phyloP scores from a whole-genome alignment of 2,797 vertebrate genomes.

The Harpagifer antarcticus region DNA sequence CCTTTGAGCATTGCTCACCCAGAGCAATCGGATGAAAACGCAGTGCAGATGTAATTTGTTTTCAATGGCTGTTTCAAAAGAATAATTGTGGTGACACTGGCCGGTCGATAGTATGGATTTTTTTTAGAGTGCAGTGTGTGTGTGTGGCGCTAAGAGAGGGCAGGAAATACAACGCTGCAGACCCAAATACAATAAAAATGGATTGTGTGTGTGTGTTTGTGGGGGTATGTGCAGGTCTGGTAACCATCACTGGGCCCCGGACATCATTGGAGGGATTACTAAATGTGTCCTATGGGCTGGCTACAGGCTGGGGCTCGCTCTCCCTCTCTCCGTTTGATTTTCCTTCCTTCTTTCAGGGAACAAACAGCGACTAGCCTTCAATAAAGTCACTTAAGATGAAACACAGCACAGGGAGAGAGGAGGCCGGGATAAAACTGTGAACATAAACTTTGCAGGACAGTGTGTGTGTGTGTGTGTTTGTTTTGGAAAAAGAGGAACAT shows the following conservation, averaged over 20 bases:
- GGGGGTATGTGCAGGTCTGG: constrained; percentile 92
- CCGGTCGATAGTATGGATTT: constrained; percentile 99
- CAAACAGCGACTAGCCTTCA: constrained; percentile 79
- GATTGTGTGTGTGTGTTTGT: constrained; percentile 83
- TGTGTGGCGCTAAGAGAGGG: constrained; percentile 97
- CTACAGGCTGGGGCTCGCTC: constrained; percentile 57
- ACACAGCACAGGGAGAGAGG: constrained; percentile 54
- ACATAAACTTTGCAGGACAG: constrained; percentile 30
- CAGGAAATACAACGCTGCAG: constrained; percentile 96
- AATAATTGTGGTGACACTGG: constrained; percentile 99
- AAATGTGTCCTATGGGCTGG: constrained; percentile 89
- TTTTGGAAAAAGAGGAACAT: background rate
- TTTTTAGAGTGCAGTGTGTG: constrained; percentile 99
- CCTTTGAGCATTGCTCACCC: constrained; percentile 95
- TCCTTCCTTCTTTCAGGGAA: constrained; percentile 78
- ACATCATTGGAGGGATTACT: constrained; percentile 95
- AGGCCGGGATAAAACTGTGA: constrained; percentile 41
- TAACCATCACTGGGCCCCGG: constrained; percentile 89
- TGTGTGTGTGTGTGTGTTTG: constrained; percentile 11
- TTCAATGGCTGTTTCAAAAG: constrained; percentile 99
- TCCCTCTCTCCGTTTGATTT: constrained; percentile 73
- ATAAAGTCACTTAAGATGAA: constrained; percentile 83
- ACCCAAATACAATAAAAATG: constrained; percentile 98
- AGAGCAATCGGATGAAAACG: constrained; percentile 98
- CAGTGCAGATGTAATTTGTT: constrained; percentile 99